These are phyloP conservation scores for Plestiodon gilberti DNA, from an alignment of 2,113 vertebrate genomes.

Conservation along the genomic window DNA sequence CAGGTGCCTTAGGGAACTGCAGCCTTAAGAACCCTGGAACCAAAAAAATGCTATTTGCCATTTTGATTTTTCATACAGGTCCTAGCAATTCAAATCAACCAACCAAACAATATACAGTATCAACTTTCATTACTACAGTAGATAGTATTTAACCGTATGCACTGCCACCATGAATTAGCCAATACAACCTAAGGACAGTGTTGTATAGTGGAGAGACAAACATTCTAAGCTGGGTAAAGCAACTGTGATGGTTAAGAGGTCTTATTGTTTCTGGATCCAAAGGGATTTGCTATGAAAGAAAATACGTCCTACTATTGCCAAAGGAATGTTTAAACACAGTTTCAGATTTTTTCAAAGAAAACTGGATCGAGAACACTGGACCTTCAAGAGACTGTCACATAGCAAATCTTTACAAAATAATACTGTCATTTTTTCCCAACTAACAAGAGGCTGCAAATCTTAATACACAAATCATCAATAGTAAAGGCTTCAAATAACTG, in stretches of 20 bases:
- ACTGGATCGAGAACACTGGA: neutral
- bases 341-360: conserved; percentile 24
- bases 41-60: neutral
- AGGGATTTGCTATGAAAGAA: conserved; percentile 9
- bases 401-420: conserved; percentile 19
- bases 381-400: neutral
- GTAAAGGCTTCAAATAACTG: neutral
- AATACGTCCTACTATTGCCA: neutral
- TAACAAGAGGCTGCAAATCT: neutral
- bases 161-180: neutral
- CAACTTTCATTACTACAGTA: neutral
- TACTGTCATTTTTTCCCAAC: conserved; percentile 9
- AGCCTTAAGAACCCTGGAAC: neutral
- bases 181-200: rapidly evolving
- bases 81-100: neutral
- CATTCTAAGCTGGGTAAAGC: neutral
- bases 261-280: neutral
- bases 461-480: neutral
- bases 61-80: neutral
- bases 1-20: neutral
- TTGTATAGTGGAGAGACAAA: neutral
- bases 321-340: conserved; percentile 19
- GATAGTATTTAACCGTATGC: neutral
- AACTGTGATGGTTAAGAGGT: conserved; percentile 9
- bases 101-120: neutral